Conservation (phyloP, 2,888 invertebrate genomes). For the Ernsta delagoae region DNA sequence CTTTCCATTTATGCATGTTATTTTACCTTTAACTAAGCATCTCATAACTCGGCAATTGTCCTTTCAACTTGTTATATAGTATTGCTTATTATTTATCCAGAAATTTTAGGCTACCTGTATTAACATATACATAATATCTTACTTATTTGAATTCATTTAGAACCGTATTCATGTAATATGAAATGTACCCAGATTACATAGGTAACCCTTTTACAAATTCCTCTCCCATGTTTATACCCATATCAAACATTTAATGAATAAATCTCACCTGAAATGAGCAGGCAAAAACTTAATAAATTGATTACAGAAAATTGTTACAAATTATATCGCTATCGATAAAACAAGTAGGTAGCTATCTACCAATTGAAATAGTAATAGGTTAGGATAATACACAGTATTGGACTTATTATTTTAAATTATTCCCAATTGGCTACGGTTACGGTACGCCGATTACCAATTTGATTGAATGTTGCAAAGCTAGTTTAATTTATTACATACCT, state of each 20-base stretch:
- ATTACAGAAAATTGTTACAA: background rate
- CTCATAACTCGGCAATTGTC: no score
- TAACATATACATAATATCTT: no score
- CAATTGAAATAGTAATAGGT: constrained; percentile 3
- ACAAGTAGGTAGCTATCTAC: no score
- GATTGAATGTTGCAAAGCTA: constrained; percentile 25
- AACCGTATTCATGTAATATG: background rate
- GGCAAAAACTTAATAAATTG: background rate
- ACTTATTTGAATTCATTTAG: no score
- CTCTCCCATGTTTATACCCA: background rate
- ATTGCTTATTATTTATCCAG: no score
- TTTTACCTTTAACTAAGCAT: no score
- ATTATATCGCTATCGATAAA: background rate
- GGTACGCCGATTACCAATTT: constrained; percentile 26
- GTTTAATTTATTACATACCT: constrained; percentile 20
- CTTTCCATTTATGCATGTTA: no score
- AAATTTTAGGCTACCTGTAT: no score
- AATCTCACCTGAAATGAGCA: background rate
- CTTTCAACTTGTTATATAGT: no score
- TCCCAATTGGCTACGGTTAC: constrained; percentile 16
- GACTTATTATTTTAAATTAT: constrained; percentile 21
- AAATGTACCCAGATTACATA: background rate
- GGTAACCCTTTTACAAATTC: constrained; percentile 2
- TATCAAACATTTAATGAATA: constrained; percentile 4
- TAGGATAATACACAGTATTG: constrained; percentile 15